A percentile compares a stretch with the other conserved stretches of the same genome.
Evolutionary conservation across 2,797 vertebrate species (phyloP).

Genomic region (Betta splendens): DNA sequence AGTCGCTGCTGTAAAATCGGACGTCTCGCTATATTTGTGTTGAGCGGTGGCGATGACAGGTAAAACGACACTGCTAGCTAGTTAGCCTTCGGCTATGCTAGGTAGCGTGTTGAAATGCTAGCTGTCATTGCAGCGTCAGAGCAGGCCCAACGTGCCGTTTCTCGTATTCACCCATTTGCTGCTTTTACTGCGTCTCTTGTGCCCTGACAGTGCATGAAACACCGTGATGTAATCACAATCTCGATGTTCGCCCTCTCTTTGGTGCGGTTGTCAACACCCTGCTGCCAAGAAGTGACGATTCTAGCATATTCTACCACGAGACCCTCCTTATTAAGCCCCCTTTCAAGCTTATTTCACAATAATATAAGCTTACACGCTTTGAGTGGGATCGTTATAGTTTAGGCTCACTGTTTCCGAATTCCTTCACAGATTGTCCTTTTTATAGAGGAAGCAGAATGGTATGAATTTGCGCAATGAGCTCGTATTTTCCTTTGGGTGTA

Average conservation of each 20-base stretch:
- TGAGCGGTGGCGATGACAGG: conserved; percentile 39
- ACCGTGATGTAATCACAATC: not conserved
- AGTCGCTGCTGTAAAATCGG: not conserved
- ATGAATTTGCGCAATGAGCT: conserved; percentile 19
- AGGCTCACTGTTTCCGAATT: conserved; percentile 30
- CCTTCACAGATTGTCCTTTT: conserved; percentile 45
- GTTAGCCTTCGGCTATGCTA: conserved; percentile 40
- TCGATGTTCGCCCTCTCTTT: not conserved
- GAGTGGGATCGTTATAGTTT: conserved; percentile 24
- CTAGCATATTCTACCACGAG: conserved; percentile 48
- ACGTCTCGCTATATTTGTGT: not conserved
- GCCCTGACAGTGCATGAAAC: not conserved
- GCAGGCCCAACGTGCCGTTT: conserved; percentile 48
- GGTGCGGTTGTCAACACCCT: not conserved
- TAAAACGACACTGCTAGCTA: conserved; percentile 47
- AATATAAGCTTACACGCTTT: conserved; percentile 20
- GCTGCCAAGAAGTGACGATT: conserved; percentile 24
- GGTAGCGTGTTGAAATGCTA: conserved; percentile 37
- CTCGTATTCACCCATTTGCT: conserved; percentile 15
- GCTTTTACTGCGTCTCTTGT: not conserved
- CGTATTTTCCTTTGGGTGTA: conserved; percentile 14
- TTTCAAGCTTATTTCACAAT: conserved; percentile 36
- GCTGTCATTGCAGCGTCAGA: conserved; percentile 72
- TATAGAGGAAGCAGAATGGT: conserved; percentile 1
- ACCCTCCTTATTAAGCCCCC: conserved; percentile 38